Evolutionary conservation across 2,113 vertebrate genomes (phyloP), one percentile per base, ranked within the genome.

Genomic region (Nanorana parkeri): DNA sequence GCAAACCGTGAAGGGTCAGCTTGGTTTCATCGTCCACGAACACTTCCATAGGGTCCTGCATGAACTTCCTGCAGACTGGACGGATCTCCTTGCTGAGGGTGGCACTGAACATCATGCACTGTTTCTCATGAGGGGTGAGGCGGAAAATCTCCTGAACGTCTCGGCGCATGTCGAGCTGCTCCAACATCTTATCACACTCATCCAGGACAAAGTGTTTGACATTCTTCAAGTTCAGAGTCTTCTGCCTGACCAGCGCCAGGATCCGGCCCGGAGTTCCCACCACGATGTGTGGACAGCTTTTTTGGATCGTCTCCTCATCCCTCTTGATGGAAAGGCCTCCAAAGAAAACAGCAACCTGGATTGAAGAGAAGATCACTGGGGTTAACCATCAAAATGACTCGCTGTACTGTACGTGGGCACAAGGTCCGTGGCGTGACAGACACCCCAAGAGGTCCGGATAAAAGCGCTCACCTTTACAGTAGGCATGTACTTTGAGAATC

Each of bases 11-110:
- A n/a, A 96, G 92, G 0, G 96, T 96, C 19, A 96, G 92, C 85
- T 96, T 96, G 71, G 96, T 96, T 89, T 96, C 96, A 2, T 96
- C 95, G 0, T 96, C 96, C 85, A 96, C 96, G 87, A 96, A 96
- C 76, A 96, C 95, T 82, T 96, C 96, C 95, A 96, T 96, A 56
- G 96, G 96, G n/a, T 96, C 96, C 85, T 96, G 96, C 96, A 96
- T 96, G 90, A 96, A 96, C 76, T 96, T 96, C 88, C 96, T 92
- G 85, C 96, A 96, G 71, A 96, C 95, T 0, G 96, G 96, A 41
- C 96, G 91, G 84, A 96, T 94, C 84, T 96, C 96, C 85, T 96
- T 96, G 82, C 94, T 95, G 85, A 96, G 91, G 0, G 96, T 96
- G 68, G 95, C 95, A 0, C 95, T 96, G 92, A 96, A 96, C 95